Conservation (phyloP, 2,113 vertebrate genomes). For the Lophius piscatorius region DNA sequence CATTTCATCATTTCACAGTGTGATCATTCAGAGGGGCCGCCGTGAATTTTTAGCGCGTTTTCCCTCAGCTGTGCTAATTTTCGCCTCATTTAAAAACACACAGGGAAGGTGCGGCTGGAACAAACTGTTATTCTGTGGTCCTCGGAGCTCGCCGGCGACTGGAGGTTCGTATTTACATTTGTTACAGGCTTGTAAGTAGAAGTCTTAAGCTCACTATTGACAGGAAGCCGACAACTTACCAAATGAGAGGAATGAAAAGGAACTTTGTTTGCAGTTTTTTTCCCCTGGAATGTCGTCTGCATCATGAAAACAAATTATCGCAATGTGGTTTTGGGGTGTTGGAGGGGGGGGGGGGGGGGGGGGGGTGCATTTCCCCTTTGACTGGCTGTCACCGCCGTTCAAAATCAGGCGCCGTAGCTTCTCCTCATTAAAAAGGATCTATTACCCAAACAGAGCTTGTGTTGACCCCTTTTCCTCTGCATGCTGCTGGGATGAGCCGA, state of each 20-base stretch:
- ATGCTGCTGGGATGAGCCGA: slow-evolving; percentile 52
- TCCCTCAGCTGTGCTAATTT: slow-evolving; percentile 48
- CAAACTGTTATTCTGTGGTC: slow-evolving; percentile 48
- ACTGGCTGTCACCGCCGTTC: slow-evolving; percentile 70
- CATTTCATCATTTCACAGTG: slow-evolving; percentile 53
- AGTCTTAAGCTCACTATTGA: slow-evolving; percentile 52
- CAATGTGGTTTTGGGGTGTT: slow-evolving; percentile 45
- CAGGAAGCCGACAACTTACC: slow-evolving; percentile 66
- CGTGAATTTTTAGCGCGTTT: slow-evolving; percentile 32
- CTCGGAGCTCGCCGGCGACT: slow-evolving; percentile 37
- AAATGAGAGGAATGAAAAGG: slow-evolving; percentile 52
- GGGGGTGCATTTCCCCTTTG: slow-evolving; percentile 40
- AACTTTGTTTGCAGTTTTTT: slow-evolving; percentile 64
- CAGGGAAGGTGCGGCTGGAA: slow-evolving; percentile 31
- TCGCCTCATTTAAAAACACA: slow-evolving; percentile 44
- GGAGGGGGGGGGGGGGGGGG: slow-evolving; percentile 13
- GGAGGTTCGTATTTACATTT: slow-evolving; percentile 52
- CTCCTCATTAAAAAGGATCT: slow-evolving; percentile 71
- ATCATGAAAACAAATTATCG: slow-evolving; percentile 66
- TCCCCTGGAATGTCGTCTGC: slow-evolving; percentile 55
- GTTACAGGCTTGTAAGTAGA: slow-evolving; percentile 39
- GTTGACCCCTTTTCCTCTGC: slow-evolving; percentile 61
- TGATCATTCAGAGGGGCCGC: slow-evolving; percentile 31
- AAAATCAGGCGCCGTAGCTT: slow-evolving; percentile 63
- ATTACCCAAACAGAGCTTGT: slow-evolving; percentile 63